Conservation (phyloP, 2,888 invertebrate genomes). For the Drosophila limbata region DNA sequence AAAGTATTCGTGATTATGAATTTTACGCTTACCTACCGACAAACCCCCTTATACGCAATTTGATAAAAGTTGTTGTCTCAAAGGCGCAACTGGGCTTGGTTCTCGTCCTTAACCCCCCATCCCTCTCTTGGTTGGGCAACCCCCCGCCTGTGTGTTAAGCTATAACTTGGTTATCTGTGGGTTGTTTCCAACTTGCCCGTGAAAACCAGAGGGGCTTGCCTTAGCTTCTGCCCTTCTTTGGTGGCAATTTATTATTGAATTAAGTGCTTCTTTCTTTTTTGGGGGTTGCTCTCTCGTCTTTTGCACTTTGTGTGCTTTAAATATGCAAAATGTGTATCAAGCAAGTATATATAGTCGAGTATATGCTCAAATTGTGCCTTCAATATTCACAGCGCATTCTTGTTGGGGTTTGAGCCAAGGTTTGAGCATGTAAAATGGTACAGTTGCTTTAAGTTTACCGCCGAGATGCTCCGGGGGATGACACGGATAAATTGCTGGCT, state of each 20-base stretch:
- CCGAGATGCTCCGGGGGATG: constrained; percentile 45
- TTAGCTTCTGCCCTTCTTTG: constrained; percentile 45
- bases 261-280: constrained; percentile 65
- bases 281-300: constrained; percentile 60
- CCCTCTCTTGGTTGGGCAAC: constrained; percentile 2
- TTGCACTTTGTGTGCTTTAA: constrained; percentile 48
- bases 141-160: constrained; percentile 26
- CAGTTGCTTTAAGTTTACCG: constrained; percentile 70
- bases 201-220: constrained; percentile 51
- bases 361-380: constrained; percentile 46
- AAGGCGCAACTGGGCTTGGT: constrained; percentile 70
- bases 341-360: constrained; percentile 18
- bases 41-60: constrained; percentile 80
- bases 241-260: constrained; percentile 81
- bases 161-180: constrained; percentile 70
- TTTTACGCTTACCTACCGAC: constrained; percentile 84
- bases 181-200: constrained; percentile 55
- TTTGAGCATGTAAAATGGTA: constrained; percentile 77
- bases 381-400: constrained; percentile 49
- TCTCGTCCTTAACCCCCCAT: constrained; percentile 6
- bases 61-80: constrained; percentile 72
- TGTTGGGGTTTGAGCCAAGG: constrained; percentile 69
- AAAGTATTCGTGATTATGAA: constrained; percentile 82
- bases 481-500: constrained; percentile 47
- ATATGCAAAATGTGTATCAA: constrained; percentile 72